Conservation (phyloP, 2,113 vertebrate species). For the Psittacula cyanocephala region DNA sequence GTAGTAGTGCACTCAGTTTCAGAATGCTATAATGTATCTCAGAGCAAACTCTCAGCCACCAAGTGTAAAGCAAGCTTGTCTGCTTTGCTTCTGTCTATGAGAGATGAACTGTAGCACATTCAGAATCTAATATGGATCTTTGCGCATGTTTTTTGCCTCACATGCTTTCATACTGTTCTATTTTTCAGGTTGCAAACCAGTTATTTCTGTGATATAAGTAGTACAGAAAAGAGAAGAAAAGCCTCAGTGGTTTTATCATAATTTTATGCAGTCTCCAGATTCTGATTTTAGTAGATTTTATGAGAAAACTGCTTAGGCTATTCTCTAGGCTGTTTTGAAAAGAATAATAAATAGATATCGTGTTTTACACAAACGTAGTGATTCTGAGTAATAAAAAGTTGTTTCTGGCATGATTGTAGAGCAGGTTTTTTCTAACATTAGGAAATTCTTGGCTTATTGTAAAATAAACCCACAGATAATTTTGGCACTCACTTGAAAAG, state of each 20-base stretch:
- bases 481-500: not conserved
- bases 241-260: not conserved
- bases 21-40: not conserved
- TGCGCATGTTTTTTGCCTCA: not conserved
- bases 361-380: not conserved
- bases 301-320: not conserved
- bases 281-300: not conserved
- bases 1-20: not conserved
- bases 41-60: not conserved
- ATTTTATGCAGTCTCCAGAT: not conserved
- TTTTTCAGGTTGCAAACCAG: not conserved
- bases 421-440: not conserved
- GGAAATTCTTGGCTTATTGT: not conserved
- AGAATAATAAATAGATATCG: not conserved
- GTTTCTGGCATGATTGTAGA: not conserved
- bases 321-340: not conserved
- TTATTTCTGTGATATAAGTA: not conserved
- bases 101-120: not conserved
- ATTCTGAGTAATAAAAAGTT: not conserved
- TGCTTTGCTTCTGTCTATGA: not conserved
- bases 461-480: not conserved
- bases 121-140: not conserved
- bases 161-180: not conserved
- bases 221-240: not conserved
- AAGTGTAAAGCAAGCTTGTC: not conserved